Percentiles rank a stretch among this genome's conserved stretches.
Evolutionary conservation across 2,888 invertebrate genomes (phyloP).

Genomic region (Eudasyphora cyanicolor): DNA sequence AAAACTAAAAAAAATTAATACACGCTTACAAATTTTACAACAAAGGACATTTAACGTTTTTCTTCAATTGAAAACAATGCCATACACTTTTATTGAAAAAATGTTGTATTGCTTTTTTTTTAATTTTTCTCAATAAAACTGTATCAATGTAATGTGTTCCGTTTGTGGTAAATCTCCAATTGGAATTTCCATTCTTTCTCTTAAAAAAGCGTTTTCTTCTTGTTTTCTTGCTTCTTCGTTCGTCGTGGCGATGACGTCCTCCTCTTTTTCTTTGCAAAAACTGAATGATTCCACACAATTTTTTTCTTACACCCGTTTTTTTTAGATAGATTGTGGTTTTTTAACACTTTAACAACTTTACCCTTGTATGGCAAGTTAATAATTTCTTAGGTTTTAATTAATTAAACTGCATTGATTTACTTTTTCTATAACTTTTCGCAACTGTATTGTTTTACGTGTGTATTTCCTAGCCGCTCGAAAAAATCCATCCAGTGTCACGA

Average conservation of each 20-base stretch:
- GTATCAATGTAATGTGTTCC: not conserved
- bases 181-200: not conserved
- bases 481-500: conserved; percentile 59
- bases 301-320: not conserved
- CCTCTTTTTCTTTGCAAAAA: conserved; percentile 25
- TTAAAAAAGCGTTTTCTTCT: too few species aligned
- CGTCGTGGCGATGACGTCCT: conserved; percentile 57
- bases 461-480: conserved; percentile 56
- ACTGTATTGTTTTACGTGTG: conserved; percentile 46
- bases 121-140: not conserved
- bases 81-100: conserved; percentile 4
- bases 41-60: not conserved
- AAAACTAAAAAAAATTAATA: conserved; percentile 21
- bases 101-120: not conserved
- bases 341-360: not conserved
- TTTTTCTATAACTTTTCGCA: conserved; percentile 46
- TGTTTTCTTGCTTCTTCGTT: conserved; percentile 25
- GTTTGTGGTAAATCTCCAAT: not conserved
- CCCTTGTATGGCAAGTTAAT: not conserved
- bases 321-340: not conserved
- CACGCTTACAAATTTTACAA: not conserved
- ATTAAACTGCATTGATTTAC: conserved; percentile 28
- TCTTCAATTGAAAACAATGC: too few species aligned
- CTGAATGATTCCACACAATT: not conserved
- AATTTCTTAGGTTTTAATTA: not conserved